Evolutionary conservation across 2,888 invertebrate species (phyloP).

Genomic region (Silvanus unidentatus): DNA sequence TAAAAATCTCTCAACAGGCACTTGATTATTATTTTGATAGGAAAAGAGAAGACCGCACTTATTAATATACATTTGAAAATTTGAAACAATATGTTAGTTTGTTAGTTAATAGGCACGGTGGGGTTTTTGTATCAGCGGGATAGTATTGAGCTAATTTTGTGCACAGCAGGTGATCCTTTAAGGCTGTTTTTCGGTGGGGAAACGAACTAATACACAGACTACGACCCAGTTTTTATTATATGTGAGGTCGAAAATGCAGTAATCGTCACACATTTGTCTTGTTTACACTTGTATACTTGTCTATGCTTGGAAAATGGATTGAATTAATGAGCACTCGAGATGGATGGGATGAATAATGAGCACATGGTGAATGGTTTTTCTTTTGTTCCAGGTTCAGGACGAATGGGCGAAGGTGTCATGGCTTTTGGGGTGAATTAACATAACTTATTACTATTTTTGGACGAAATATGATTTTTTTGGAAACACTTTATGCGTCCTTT

Average conservation of each 20-base stretch:
- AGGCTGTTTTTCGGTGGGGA: conserved; percentile 28
- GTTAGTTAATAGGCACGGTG: conserved; percentile 38
- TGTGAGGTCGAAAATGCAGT: conserved; percentile 28
- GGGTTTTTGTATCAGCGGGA: conserved; percentile 35
- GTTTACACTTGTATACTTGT: conserved; percentile 31
- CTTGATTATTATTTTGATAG: conserved; percentile 30
- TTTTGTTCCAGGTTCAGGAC: no score
- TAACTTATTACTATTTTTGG: no score
- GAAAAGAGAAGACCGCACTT: conserved; percentile 38
- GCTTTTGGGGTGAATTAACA: no score
- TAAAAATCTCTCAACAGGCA: conserved; percentile 38
- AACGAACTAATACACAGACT: no score
- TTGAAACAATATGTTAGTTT: conserved; percentile 47
- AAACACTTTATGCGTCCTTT: no score
- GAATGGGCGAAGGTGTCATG: no score
- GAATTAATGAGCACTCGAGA: no score
- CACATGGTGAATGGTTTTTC: no score
- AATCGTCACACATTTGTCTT: conserved; percentile 32
- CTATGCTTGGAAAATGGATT: no score
- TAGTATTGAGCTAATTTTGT: conserved; percentile 42
- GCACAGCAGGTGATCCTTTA: conserved; percentile 33
- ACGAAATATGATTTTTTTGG: no score
- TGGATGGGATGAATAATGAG: no score
- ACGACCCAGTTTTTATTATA: conserved; percentile 8
- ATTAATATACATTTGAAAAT: conserved; percentile 18